phyloP scores from a whole-genome alignment of 2,888 invertebrate genomes.

The Masnerella sp. region DNA sequence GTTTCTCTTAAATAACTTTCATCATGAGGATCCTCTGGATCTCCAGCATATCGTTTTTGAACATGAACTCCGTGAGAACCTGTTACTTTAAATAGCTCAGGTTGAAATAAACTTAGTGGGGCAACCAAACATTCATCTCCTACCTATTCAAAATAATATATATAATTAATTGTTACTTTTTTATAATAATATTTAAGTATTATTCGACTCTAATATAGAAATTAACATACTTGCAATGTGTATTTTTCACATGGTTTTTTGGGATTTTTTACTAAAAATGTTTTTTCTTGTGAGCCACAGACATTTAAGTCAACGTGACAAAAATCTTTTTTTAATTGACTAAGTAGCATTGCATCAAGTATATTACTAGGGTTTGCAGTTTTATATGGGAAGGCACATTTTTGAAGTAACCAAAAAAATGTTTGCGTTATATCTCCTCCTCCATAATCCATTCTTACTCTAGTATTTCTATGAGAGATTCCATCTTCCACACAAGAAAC shows the following conservation, averaged over 20 bases:
- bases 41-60: constrained; percentile 85
- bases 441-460: constrained; percentile 91
- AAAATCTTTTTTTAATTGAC: constrained; percentile 91
- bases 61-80: constrained; percentile 86
- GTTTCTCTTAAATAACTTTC: constrained; percentile 94
- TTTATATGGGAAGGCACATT: constrained; percentile 94
- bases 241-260: constrained; percentile 84
- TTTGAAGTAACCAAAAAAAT: constrained; percentile 91
- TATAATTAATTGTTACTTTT: constrained; percentile 62
- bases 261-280: constrained; percentile 86
- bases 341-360: constrained; percentile 88
- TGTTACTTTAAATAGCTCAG: constrained; percentile 91
- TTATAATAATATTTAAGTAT: constrained; percentile 8
- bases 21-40: constrained; percentile 96
- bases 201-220: background rate
- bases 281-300: constrained; percentile 92
- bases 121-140: constrained; percentile 97
- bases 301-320: constrained; percentile 95
- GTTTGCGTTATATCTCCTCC: constrained; percentile 95
- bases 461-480: constrained; percentile 92
- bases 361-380: constrained; percentile 86
- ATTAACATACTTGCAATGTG: constrained; percentile 81
- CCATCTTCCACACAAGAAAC: constrained; percentile 98
- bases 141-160: constrained; percentile 78
- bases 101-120: constrained; percentile 91